Percentiles rank a stretch among this genome's conserved stretches.
Conservation (phyloP, 2,113 vertebrate genomes). For the human region GRCh38 chr17:60935501-60936000, state of each 20-base stretch:
- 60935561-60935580: neutral
- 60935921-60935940: too few relatives aligned
- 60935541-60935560: neutral
- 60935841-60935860: neutral
- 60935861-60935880: neutral
- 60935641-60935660: neutral
- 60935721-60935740: neutral
- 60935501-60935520: neutral
- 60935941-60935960: too few relatives aligned
- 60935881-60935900: too few relatives aligned
- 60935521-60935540: neutral
- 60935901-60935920: too few relatives aligned
- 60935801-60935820: neutral
- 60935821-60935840: neutral
- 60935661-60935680: neutral
- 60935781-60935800: neutral
- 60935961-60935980: too few relatives aligned
- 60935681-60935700: neutral
- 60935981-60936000: too few relatives aligned
- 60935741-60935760: neutral
- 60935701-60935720: neutral
- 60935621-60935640: neutral
- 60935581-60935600: neutral
- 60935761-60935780: neutral
- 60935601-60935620: neutral